Conservation (phyloP, 53 echinoderm and acorn worm species). For the Arbacia lixula region DNA sequence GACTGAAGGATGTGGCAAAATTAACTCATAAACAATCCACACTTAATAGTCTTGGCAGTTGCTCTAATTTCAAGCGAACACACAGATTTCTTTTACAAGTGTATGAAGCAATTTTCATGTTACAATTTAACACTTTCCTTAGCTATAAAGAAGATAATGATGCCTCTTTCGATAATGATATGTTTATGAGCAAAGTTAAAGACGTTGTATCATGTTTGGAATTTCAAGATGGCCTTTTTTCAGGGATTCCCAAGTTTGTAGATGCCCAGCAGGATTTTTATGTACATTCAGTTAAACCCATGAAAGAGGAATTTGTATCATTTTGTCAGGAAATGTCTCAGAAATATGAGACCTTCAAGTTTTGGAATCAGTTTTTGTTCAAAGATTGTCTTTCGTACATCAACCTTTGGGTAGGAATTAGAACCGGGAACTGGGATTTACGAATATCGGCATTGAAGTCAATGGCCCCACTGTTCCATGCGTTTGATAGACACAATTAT, state of each 20-base stretch:
- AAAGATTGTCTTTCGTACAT: slow-evolving; percentile 58
- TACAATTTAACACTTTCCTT: slow-evolving; percentile 58
- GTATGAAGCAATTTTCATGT: slow-evolving; percentile 51
- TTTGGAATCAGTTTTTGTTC: slow-evolving; percentile 66
- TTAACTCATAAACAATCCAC: slow-evolving; percentile 52
- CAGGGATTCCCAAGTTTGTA: neutral
- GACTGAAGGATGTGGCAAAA: slow-evolving; percentile 74
- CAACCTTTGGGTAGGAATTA: too few relatives aligned
- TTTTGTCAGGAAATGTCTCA: slow-evolving; percentile 21
- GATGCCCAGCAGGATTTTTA: neutral
- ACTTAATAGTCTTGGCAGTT: slow-evolving; percentile 24
- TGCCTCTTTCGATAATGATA: slow-evolving; percentile 18
- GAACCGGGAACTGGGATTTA: too few relatives aligned
- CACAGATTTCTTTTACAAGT: slow-evolving; percentile 64
- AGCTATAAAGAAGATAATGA: neutral
- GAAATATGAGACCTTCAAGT: slow-evolving; percentile 65
- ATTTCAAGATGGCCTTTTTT: neutral
- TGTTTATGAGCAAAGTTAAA: slow-evolving; percentile 1
- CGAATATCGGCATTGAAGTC: too few relatives aligned
- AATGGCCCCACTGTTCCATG: too few relatives aligned
- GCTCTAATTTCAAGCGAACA: slow-evolving; percentile 67
- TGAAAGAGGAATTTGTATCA: slow-evolving; percentile 27
- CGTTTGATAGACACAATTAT: too few relatives aligned
- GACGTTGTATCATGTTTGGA: neutral
- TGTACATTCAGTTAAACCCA: neutral